Conservation (phyloP, 2,797 vertebrate species). For the Poeciliopsis gracilis region DNA sequence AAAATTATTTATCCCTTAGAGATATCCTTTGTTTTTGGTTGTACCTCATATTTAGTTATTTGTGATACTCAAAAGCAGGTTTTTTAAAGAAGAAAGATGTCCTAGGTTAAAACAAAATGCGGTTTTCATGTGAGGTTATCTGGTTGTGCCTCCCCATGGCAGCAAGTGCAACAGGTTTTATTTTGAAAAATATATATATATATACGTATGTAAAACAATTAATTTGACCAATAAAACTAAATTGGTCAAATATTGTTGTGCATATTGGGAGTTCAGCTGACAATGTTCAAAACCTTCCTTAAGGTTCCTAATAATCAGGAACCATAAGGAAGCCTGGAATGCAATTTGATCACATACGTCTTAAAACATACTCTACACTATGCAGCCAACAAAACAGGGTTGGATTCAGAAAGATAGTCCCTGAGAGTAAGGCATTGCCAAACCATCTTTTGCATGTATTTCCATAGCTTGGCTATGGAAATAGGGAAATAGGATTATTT, state of each 20-base stretch:
- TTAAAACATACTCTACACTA: neutral
- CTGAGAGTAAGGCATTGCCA: neutral
- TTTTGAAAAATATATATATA: neutral
- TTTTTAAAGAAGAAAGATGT: neutral
- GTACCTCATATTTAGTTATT: neutral
- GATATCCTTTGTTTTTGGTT: neutral
- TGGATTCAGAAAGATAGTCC: neutral
- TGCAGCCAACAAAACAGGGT: neutral
- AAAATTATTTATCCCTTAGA: neutral
- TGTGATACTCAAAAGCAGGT: neutral
- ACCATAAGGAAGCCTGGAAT: neutral
- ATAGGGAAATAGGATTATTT: neutral
- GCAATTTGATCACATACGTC: neutral
- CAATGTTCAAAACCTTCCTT: neutral
- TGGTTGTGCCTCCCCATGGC: neutral
- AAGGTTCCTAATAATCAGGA: too few relatives aligned
- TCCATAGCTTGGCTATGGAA: neutral
- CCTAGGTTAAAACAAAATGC: neutral
- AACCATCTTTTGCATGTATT: conserved; percentile 1
- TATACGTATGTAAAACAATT: neutral
- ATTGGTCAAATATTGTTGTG: neutral
- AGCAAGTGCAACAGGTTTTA: neutral
- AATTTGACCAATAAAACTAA: neutral
- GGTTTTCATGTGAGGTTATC: neutral
- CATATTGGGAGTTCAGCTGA: neutral